Percentiles rank a stretch among this genome's conserved stretches.
Evolutionary conservation across 2,797 vertebrate genomes (phyloP).

Genomic region (Gambusia yucatana): DNA sequence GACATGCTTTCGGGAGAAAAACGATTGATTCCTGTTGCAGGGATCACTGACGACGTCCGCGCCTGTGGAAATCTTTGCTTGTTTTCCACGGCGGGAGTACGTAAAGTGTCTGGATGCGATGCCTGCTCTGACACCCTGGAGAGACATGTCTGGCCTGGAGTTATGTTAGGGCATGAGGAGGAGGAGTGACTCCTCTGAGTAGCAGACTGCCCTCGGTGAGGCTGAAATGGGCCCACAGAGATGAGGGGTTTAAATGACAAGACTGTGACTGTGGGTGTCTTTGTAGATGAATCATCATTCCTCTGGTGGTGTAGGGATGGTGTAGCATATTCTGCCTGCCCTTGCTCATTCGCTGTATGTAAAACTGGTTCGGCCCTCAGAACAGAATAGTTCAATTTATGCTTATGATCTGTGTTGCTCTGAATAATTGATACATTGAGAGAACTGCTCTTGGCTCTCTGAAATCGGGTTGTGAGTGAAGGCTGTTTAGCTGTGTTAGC

Average conservation of each 20-base stretch:
- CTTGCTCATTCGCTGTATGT: slow-evolving; percentile 15
- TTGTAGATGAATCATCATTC: slow-evolving; percentile 46
- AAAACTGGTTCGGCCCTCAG: slow-evolving; percentile 28
- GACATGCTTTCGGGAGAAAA: slow-evolving; percentile 49
- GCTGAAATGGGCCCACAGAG: slow-evolving; percentile 29
- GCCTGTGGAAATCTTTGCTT: slow-evolving; percentile 43
- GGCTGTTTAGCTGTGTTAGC: slow-evolving; percentile 30
- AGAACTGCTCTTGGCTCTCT: slow-evolving; percentile 53
- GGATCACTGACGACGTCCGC: slow-evolving; percentile 49
- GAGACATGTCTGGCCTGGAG: slow-evolving; percentile 51
- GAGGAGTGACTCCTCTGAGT: slow-evolving; percentile 37
- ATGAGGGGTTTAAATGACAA: slow-evolving; percentile 37
- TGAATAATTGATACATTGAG: slow-evolving; percentile 66
- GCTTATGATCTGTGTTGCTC: slow-evolving; percentile 37
- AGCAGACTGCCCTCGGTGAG: slow-evolving; percentile 36
- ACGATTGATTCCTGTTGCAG: slow-evolving; percentile 48
- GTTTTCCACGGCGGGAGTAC: slow-evolving; percentile 57
- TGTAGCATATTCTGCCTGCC: slow-evolving; percentile 21
- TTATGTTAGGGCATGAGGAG: slow-evolving; percentile 45
- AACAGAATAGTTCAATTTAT: slow-evolving; percentile 37
- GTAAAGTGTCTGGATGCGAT: slow-evolving; percentile 41
- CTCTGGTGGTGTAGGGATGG: slow-evolving; percentile 22
- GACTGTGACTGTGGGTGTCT: slow-evolving; percentile 25
- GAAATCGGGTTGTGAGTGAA: slow-evolving; percentile 42
- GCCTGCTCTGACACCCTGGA: slow-evolving; percentile 47